A percentile compares a stretch with the other conserved stretches of the same genome.
These are phyloP conservation scores for Drosophila lacertosa DNA, from an alignment of 1,140 invertebrate species.

Conservation along the genomic window DNA sequence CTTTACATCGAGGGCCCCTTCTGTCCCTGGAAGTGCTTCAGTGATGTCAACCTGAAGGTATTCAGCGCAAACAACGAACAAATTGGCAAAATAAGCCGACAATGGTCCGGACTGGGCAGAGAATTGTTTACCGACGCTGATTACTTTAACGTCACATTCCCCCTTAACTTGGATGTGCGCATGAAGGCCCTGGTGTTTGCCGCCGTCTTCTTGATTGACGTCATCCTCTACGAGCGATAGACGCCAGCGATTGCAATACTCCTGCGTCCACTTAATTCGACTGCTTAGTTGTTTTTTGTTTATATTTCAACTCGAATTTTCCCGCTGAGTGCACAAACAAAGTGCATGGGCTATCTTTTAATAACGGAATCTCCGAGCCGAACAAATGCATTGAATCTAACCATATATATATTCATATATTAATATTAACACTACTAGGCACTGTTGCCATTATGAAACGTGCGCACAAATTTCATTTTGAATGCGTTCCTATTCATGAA, in stretches of 20 bases:
- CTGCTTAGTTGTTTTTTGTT: slow-evolving; percentile 45
- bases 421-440: slow-evolving; percentile 1
- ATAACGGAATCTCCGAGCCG: slow-evolving; percentile 32
- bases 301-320: slow-evolving; percentile 30
- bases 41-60: no score
- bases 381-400: no score
- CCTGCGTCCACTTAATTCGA: slow-evolving; percentile 30
- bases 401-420: slow-evolving; percentile 4
- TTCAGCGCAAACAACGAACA: slow-evolving; percentile 63
- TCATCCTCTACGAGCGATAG: no score
- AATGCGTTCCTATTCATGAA: slow-evolving; percentile 16
- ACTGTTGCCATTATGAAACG: slow-evolving; percentile 3
- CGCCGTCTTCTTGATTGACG: slow-evolving; percentile 64
- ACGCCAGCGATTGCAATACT: slow-evolving; percentile 14
- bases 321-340: not conserved
- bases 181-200: slow-evolving; percentile 68
- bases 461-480: slow-evolving; percentile 35
- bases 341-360: not conserved
- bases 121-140: slow-evolving; percentile 73
- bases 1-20: slow-evolving; percentile 89
- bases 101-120: slow-evolving; percentile 61
- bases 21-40: slow-evolving; percentile 86
- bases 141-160: slow-evolving; percentile 65
- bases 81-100: slow-evolving; percentile 69
- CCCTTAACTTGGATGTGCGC: slow-evolving; percentile 66